Base-by-base conservation (phyloP, 2,797 vertebrate genomes). In the Neomorphus geoffroyi region DNA sequence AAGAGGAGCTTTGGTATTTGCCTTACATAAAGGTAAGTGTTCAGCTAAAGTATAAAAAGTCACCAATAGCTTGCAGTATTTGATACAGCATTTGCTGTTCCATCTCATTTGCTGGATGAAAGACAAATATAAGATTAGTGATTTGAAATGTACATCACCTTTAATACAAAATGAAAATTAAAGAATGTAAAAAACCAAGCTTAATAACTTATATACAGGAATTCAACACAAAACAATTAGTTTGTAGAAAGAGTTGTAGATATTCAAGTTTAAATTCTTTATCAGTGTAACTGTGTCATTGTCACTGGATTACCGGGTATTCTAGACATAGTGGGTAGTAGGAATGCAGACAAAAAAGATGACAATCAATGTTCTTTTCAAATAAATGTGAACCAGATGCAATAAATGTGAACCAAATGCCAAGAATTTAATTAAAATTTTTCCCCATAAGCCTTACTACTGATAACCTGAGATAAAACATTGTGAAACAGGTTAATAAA, bases 371-470 rank as follows among this genome's bases (percentile, higher is more conserved):
- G 24, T 48, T 79, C 45, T 91, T 86, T 86, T 62, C 24, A 93
- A 78, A 85, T 35, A 86, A 80, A 74, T 41, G 17, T 62, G 69
- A 93, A 69, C 23, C 11, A 88, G 37, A 54, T 35, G n/a, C n/a
- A 78, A 85, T 35, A 86, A 80, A 74, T 41, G 17, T 62, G 69
- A 93, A 69, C 23, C 11, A 88, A 33, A 54, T 35, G 85, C 10
- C 22, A 94, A 61, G 6, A 90, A 75, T 67, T 88, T 80, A 33
- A 92, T 92, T 92, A 86, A 92, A 94, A 88, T 89, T 90, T 67
- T 86, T 87, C 9, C 18, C 27, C 24, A 45, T 64, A 26, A 89
- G 39, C 16, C 45, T 69, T 65, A 41, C 2, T 80, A 28, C 83
- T 77, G 75, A 54, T 95, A 85, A 6, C 17, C n/a, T 87, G n/a